Percentiles rank a stretch among this genome's conserved stretches.
Evolutionary conservation across 2,888 invertebrate species (phyloP).

Genomic region (Girardia tigrina): DNA sequence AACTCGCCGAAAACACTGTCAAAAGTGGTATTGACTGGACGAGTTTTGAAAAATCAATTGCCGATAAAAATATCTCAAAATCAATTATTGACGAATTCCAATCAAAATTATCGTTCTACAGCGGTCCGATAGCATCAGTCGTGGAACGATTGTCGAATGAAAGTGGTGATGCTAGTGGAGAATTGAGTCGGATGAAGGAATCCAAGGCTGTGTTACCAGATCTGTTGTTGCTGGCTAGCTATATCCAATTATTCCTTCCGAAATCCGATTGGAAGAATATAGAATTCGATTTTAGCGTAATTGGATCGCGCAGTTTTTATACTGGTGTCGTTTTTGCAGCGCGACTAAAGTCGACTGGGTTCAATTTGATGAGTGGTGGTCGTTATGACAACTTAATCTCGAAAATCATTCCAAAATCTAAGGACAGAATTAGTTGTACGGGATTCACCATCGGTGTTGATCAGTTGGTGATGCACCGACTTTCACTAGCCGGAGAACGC

Average conservation of each 20-base stretch:
- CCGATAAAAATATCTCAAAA: neutral
- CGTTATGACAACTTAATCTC: constrained; percentile 92
- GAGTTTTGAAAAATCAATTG: neutral
- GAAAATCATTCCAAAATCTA: constrained; percentile 76
- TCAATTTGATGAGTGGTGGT: constrained; percentile 89
- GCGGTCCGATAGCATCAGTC: neutral
- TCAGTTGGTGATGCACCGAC: constrained; percentile 55
- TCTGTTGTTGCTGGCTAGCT: neutral
- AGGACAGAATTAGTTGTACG: constrained; percentile 69
- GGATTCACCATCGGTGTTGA: constrained; percentile 95
- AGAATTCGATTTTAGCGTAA: neutral
- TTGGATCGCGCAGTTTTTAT: neutral
- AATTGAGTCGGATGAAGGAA: neutral
- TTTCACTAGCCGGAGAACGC: neutral
- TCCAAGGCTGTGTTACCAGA: neutral
- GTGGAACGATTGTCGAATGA: neutral
- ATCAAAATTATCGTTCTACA: neutral
- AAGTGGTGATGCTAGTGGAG: no score
- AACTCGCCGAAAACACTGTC: neutral
- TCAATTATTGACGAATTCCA: neutral
- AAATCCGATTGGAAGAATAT: neutral
- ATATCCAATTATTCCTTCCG: neutral
- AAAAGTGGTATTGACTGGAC: neutral
- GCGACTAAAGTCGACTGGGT: constrained; percentile 55
- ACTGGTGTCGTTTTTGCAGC: neutral